Base-by-base conservation (phyloP, 2,888 invertebrate species). In the Teleiodes luculella region DNA sequence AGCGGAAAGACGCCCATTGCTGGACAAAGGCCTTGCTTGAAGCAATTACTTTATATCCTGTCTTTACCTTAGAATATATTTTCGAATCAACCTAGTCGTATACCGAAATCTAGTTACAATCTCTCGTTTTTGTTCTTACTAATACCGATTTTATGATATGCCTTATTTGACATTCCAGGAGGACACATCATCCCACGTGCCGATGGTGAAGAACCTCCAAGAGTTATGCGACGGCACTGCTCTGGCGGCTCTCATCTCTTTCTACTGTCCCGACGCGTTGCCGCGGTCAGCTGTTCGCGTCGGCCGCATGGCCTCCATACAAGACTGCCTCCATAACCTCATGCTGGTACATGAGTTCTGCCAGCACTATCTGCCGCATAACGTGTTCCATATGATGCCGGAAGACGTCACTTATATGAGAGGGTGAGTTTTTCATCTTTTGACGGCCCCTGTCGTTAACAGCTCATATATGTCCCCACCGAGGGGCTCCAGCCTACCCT, bases 391-490 rank as follows among this genome's bases (percentile, higher is more conserved):
- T 83, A 95, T 98, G 92, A 93, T 95, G 85, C 96, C 97, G n/a
- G 98, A 98, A 83, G 98, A 98, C 83, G 94, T 98, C 65, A 95
- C 97, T 36, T 98, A 97, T 77, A 95, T 97, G 93, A 92, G 96
- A 81, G 96, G 96, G 95, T 95, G 77, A 83, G 87, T 37, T 2
- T 13, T 20, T 16, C 16, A 18, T 37, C 13, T 1, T 18, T 14
- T 24, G 6, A 3, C 6, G 3, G 24, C 24, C 24, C 3, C 24
- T 24, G 6, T 24, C n/a, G n/a, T n/a, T n/a, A n/a, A n/a, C n/a
- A n/a, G n/a, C n/a, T n/a, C n/a, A n/a, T n/a, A n/a, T n/a, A n/a
- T n/a, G n/a, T n/a, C n/a, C n/a, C n/a, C n/a, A n/a, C n/a, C n/a
- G n/a, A n/a, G n/a, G n/a, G n/a, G n/a, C n/a, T n/a, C n/a, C n/a